phyloP scores from a whole-genome alignment of 2,113 vertebrate species.

The Platichthys stellatus region DNA sequence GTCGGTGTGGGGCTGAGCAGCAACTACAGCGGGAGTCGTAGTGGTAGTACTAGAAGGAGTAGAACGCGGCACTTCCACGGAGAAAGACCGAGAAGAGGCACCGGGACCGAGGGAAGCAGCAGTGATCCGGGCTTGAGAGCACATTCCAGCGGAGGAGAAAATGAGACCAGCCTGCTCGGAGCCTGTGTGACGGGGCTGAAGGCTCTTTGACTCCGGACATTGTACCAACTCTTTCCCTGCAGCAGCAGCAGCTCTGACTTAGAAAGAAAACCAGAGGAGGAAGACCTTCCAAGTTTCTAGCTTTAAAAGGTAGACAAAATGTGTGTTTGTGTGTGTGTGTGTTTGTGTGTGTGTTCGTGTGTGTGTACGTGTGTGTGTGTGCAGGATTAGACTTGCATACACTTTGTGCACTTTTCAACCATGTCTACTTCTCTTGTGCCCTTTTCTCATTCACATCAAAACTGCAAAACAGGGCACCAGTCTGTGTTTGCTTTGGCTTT shows the following conservation, averaged over 20 bases:
- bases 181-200: slow-evolving; percentile 49
- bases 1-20: slow-evolving; percentile 19
- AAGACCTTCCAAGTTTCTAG: too few species aligned
- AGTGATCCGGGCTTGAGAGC: slow-evolving; percentile 26
- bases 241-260: slow-evolving; percentile 31
- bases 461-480: slow-evolving; percentile 51
- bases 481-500: slow-evolving; percentile 68
- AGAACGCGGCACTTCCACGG: slow-evolving; percentile 8
- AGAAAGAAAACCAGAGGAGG: slow-evolving; percentile 14
- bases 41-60: slow-evolving; percentile 2
- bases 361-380: too few species aligned
- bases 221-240: slow-evolving; percentile 46
- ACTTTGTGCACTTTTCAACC: not conserved
- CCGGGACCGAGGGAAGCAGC: slow-evolving; percentile 14
- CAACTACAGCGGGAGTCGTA: slow-evolving; percentile 9
- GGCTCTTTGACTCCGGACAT: slow-evolving; percentile 36
- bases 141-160: slow-evolving; percentile 64
- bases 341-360: not conserved
- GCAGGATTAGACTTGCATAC: slow-evolving; percentile 48
- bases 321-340: not conserved
- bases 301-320: slow-evolving; percentile 60
- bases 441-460: slow-evolving; percentile 37
- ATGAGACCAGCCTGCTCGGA: slow-evolving; percentile 59
- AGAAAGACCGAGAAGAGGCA: not conserved
- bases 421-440: not conserved